phyloP scores from a whole-genome alignment of 2,888 invertebrate genomes.

The Cantharis flavilabris region DNA sequence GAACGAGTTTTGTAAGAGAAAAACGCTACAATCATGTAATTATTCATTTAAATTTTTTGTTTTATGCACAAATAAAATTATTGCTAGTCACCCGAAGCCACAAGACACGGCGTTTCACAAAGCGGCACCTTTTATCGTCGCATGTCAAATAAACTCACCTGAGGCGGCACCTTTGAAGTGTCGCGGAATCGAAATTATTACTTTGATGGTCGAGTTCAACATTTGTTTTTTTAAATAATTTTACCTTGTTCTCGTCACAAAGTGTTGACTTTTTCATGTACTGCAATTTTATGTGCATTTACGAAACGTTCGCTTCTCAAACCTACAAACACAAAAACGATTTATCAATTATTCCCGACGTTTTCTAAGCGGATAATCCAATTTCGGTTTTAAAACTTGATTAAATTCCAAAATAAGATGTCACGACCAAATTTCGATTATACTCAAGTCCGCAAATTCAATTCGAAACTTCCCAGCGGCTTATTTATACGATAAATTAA shows the following conservation, averaged over 20 bases:
- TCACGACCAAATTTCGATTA: neutral
- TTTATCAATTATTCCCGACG: neutral
- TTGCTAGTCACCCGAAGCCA: constrained; percentile 26
- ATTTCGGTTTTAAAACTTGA: neutral
- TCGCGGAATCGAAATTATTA: constrained; percentile 40
- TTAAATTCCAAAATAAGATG: neutral
- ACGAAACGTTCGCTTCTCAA: neutral
- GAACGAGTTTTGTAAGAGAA: neutral
- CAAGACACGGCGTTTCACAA: constrained; percentile 27
- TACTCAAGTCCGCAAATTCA: neutral
- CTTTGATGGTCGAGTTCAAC: constrained; percentile 33
- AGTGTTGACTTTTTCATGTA: neutral
- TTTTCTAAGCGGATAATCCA: neutral
- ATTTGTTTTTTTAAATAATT: constrained; percentile 4
- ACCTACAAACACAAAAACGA: neutral
- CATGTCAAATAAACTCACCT: constrained; percentile 28
- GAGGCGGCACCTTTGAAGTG: constrained; percentile 39
- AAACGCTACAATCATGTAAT: neutral
- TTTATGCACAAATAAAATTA: constrained; percentile 30
- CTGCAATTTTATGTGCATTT: neutral
- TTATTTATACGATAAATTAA: neutral
- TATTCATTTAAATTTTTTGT: neutral
- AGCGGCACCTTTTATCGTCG: constrained; percentile 26
- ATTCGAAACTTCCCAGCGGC: neutral
- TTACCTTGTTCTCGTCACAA: neutral